A percentile compares a stretch with the other conserved stretches of the same genome.
phyloP scores from a whole-genome alignment of 1,140 invertebrate genomes.

The Nasonia giraulti region DNA sequence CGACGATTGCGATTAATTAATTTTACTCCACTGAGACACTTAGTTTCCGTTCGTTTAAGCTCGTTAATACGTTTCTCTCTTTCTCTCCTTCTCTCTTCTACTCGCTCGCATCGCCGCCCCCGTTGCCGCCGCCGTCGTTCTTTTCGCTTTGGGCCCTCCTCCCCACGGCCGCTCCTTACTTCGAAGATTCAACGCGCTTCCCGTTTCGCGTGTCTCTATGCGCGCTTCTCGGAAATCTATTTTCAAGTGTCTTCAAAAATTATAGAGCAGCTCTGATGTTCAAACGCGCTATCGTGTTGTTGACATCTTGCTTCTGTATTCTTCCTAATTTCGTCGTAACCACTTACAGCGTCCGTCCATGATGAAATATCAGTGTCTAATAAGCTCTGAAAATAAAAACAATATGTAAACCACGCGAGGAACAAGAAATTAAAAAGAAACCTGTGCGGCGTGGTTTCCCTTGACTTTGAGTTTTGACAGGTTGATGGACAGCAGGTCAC shows the following conservation, averaged over 20 bases:
- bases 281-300: background rate
- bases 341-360: background rate
- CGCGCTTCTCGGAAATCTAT: background rate
- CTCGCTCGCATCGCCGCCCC: conserved; percentile 27
- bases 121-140: background rate
- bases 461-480: conserved; percentile 48
- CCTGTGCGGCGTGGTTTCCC: conserved; percentile 17
- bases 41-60: conserved; percentile 75
- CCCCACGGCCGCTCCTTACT: background rate
- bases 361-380: background rate
- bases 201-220: background rate
- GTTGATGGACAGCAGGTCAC: conserved; percentile 40
- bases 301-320: background rate
- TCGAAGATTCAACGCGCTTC: background rate
- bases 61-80: conserved; percentile 66
- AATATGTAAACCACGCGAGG: background rate
- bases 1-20: conserved; percentile 74
- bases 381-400: background rate
- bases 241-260: background rate
- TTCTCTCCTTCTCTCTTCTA: background rate
- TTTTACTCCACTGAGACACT: conserved; percentile 74
- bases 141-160: background rate
- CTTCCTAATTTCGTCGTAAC: background rate
- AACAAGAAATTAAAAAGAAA: conserved; percentile 47
- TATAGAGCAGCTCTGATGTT: background rate